Percentiles rank a stretch among this genome's conserved stretches.
Evolutionary conservation across 2,888 invertebrate genomes (phyloP).

Genomic region (Hyppa rectilinea): DNA sequence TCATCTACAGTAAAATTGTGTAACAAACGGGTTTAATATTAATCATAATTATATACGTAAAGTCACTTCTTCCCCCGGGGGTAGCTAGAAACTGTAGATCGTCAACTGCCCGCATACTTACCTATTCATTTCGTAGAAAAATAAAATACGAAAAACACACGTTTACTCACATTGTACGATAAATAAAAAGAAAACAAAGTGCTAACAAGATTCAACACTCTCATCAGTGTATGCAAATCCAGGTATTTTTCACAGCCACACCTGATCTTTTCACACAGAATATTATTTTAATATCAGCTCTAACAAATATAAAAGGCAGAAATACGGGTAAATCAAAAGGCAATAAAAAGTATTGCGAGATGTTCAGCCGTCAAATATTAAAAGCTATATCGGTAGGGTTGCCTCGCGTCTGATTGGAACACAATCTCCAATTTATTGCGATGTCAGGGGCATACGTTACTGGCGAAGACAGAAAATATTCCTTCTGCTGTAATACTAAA

Average conservation of each 20-base stretch:
- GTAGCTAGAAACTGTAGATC: not conserved
- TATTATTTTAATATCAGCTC: constrained; percentile 14
- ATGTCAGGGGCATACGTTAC: constrained; percentile 21
- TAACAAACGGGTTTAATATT: not conserved
- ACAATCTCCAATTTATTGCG: constrained; percentile 45
- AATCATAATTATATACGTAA: not conserved
- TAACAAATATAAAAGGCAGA: constrained; percentile 19
- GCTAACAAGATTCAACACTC: constrained; percentile 5
- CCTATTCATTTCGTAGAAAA: not conserved
- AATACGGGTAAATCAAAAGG: constrained; percentile 40
- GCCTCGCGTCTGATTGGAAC: constrained; percentile 27
- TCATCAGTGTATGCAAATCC: not conserved
- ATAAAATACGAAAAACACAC: not conserved
- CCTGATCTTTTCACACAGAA: not conserved
- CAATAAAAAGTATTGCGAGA: constrained; percentile 56
- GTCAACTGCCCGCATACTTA: not conserved
- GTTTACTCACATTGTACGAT: not conserved
- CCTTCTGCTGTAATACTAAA: constrained; percentile 50
- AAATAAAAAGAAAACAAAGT: constrained; percentile 2
- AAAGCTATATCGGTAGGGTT: constrained; percentile 50
- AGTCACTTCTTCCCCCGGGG: not conserved
- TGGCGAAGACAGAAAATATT: constrained; percentile 19
- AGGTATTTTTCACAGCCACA: not conserved
- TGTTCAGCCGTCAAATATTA: constrained; percentile 59
- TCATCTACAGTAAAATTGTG: not conserved